These are phyloP conservation scores for Tethya wilhelma DNA, from an alignment of 37 sponge, comb jelly and placozoan species.

Conservation along the genomic window DNA sequence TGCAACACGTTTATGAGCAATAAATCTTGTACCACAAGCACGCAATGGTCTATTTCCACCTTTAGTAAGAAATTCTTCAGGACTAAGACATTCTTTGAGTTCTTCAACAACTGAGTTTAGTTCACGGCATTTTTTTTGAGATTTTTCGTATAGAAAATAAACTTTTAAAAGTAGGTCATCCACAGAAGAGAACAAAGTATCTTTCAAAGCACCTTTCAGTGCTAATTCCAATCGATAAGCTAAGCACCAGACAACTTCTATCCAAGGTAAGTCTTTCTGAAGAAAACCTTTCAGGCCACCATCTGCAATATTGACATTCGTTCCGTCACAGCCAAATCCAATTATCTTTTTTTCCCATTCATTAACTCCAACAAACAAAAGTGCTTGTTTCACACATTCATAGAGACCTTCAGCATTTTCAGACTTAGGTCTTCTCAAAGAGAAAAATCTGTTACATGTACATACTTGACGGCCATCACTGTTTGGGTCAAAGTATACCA, in stretches of 20 bases:
- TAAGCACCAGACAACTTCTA: constrained; percentile 62
- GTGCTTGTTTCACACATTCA: no score
- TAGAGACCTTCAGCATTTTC: no score
- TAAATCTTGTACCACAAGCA: constrained; percentile 74
- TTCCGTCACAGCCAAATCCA: constrained; percentile 73
- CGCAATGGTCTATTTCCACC: constrained; percentile 59
- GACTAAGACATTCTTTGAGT: constrained; percentile 46
- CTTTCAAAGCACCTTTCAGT: constrained; percentile 60
- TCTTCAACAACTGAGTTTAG: constrained; percentile 54
- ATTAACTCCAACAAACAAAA: no score
- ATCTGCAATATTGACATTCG: constrained; percentile 56
- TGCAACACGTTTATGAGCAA: constrained; percentile 71
- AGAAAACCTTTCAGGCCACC: constrained; percentile 56
- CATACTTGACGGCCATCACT: no score
- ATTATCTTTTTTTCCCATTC: constrained; percentile 50
- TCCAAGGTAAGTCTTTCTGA: constrained; percentile 47
- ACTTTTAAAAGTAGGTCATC: constrained; percentile 62
- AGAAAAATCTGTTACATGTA: no score
- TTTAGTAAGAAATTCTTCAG: constrained; percentile 44
- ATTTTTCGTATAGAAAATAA: constrained; percentile 64
- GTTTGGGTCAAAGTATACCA: no score
- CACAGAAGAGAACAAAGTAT: constrained; percentile 41
- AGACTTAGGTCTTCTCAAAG: no score
- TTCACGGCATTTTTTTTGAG: constrained; percentile 71
- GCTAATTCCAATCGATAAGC: constrained; percentile 69